These are phyloP conservation scores for Chiroxiphia lanceolata DNA, from an alignment of 2,797 vertebrate species.

Conservation along the genomic window DNA sequence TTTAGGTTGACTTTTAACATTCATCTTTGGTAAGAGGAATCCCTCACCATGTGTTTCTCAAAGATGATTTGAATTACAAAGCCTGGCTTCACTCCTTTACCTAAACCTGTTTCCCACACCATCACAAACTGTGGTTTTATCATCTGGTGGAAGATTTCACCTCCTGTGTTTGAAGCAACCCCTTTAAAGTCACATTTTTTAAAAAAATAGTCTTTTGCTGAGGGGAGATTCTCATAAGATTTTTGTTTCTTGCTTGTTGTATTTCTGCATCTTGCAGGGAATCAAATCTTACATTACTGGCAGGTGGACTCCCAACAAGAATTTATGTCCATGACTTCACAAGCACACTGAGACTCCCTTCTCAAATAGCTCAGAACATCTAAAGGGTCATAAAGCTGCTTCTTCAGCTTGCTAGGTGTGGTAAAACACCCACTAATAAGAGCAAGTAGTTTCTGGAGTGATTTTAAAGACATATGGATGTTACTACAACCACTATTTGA, in stretches of 20 bases:
- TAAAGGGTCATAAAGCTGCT: not conserved
- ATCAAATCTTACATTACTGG: not conserved
- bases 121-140: not conserved
- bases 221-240: not conserved
- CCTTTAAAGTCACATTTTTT: not conserved
- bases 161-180: not conserved
- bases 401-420: not conserved
- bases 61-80: not conserved
- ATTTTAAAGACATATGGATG: not conserved
- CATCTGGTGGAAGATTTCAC: not conserved
- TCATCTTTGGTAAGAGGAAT: not conserved
- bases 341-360: not conserved
- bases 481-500: rapidly evolving
- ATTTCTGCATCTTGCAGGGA: not conserved
- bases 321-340: rapidly evolving
- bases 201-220: not conserved
- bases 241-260: not conserved
- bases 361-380: not conserved
- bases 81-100: not conserved
- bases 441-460: not conserved
- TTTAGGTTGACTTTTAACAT: not conserved
- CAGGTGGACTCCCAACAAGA: not conserved
- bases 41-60: not conserved
- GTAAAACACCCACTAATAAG: not conserved
- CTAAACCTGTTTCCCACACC: not conserved